Base-by-base conservation (phyloP, 2,797 vertebrate genomes). In the Selene dorsalis region DNA sequence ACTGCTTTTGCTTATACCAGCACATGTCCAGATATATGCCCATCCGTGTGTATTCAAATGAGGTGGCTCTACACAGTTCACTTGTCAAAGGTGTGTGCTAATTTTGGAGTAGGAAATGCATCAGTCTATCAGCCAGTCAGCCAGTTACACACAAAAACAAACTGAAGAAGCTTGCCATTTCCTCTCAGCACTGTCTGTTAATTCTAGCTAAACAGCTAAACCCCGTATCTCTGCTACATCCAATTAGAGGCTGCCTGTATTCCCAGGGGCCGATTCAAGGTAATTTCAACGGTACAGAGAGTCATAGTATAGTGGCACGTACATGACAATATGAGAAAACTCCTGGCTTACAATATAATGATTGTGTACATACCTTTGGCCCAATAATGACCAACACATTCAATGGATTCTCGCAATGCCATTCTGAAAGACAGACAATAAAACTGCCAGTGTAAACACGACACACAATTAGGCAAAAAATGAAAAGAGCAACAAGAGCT, bases 331-430 rank as follows among this genome's bases (percentile, higher is more conserved):
- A 38, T 43, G 45, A n/a, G 58, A 47, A 73, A 43, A 28, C 45
- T 24, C 1, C 53, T 61, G 55, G 41, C 28, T 45, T 26, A 22
- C 13, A 43, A 4, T 17, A 59, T 39, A 52, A 50, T 58, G 48
- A 61, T 18, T 62, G 48, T 70, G 35, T 48, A 88, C 96, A 95
- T 89, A 98, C 97, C 87, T 94, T 95, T 1, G 97, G 97, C 24
- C 98, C 98, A 20, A 98, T 95, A 47, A 99, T 96, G 71, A 96
- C 87, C 88, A 99, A 86, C 45, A 96, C 89, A 69, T 96, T 95
- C 7, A 53, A 86, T 4, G 95, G 94, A 64, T 97, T 94, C 61
- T 94, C 92, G 58, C 79, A 81, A 73, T 98, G 97, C 97, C 98
- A 99, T 4, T 95, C 97, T 99, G 88, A 83, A 93, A 94, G 24